A percentile compares a stretch with the other conserved stretches of the same genome.
Conservation (phyloP, 2,888 invertebrate genomes). For the Tetranychus piercei region DNA sequence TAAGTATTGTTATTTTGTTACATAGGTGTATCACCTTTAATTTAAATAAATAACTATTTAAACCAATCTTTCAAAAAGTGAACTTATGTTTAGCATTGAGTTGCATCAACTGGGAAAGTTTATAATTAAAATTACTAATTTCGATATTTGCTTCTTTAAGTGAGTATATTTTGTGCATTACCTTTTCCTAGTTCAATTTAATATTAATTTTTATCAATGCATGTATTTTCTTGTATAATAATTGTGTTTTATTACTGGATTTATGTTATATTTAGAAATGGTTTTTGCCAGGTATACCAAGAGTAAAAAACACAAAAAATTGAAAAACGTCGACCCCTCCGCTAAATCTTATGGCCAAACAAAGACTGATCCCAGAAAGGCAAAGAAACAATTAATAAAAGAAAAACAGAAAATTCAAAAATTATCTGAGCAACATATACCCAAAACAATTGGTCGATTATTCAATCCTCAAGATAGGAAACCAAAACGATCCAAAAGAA, state of each 20-base stretch:
- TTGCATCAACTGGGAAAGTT: too few relatives aligned
- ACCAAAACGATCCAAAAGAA: neutral
- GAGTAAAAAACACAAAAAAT: neutral
- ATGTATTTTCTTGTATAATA: neutral
- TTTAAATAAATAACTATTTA: too few relatives aligned
- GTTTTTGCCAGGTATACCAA: neutral
- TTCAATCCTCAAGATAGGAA: neutral
- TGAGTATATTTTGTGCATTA: too few relatives aligned
- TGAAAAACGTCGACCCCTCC: neutral
- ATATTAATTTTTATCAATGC: neutral
- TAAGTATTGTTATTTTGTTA: too few relatives aligned
- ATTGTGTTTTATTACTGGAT: neutral
- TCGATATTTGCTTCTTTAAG: too few relatives aligned
- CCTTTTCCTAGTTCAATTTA: too few relatives aligned
- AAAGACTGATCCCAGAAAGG: neutral
- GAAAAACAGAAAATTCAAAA: neutral
- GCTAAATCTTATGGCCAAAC: neutral
- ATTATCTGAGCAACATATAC: constrained; percentile 4
- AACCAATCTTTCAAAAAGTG: too few relatives aligned
- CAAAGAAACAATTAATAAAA: neutral
- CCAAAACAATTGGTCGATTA: neutral
- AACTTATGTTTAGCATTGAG: too few relatives aligned
- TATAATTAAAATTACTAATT: too few relatives aligned
- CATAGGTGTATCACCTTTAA: too few relatives aligned
- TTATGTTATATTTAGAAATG: neutral